A percentile compares a stretch with the other conserved stretches of the same genome.
phyloP scores from a whole-genome alignment of 1,140 invertebrate genomes.

The Ridgeia piscesae region DNA sequence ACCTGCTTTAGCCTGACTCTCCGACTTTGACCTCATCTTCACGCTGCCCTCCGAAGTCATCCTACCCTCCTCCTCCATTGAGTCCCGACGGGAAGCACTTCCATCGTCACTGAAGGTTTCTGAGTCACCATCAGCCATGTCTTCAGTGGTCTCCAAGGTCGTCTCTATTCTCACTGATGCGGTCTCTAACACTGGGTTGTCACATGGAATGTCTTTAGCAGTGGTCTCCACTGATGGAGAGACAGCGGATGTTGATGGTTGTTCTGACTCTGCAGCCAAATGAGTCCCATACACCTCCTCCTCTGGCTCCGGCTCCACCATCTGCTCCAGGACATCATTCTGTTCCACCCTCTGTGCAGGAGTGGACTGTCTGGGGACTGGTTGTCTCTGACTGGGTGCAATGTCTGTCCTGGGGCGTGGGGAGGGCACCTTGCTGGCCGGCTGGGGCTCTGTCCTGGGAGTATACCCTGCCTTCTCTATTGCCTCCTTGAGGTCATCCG shows the following conservation, averaged over 20 bases:
- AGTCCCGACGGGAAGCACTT: neutral
- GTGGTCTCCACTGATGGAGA: neutral
- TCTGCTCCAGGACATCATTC: neutral
- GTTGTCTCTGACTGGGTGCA: no score
- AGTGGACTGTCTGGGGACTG: neutral
- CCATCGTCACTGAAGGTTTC: neutral
- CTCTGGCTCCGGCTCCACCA: neutral
- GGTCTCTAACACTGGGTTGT: neutral
- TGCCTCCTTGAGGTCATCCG: neutral
- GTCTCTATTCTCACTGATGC: neutral
- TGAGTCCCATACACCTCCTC: neutral
- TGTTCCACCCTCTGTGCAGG: neutral
- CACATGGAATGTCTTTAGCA: neutral
- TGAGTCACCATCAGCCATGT: neutral
- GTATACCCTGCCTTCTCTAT: neutral
- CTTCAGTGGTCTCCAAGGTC: neutral
- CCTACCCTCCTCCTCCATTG: neutral
- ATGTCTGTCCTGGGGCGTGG: neutral
- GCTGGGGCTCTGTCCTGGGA: neutral
- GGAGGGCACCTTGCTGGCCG: neutral
- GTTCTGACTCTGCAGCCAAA: neutral
- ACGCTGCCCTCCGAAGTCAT: neutral
- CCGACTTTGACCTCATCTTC: neutral
- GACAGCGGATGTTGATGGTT: neutral
- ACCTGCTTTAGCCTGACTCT: neutral